Conservation (phyloP, 2,113 vertebrate species). For the Vulpes vulpes region DNA sequence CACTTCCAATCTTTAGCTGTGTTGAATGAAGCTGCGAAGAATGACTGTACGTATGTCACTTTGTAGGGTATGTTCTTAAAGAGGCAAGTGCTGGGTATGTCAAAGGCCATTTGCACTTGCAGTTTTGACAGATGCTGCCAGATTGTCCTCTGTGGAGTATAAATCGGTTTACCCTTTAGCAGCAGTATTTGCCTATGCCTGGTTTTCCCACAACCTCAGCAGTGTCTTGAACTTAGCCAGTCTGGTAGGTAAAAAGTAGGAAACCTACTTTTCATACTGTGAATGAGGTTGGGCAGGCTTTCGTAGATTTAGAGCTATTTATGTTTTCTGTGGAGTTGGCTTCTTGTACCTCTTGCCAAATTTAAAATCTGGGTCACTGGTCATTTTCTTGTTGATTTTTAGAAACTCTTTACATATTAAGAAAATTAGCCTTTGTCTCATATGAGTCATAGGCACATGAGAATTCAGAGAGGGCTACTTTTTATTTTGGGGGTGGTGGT, state of each 20-base stretch:
- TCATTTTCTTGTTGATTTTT: constrained; percentile 7
- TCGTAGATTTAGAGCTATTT: not conserved
- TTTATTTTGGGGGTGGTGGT: not conserved
- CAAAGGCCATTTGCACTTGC: not conserved
- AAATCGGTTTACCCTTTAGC: not conserved
- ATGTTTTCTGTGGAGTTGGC: not conserved
- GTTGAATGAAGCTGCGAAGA: not conserved
- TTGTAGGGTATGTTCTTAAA: not conserved
- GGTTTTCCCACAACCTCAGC: not conserved
- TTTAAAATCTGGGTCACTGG: not conserved
- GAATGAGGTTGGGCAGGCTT: not conserved
- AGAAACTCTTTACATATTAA: constrained; percentile 29
- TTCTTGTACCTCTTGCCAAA: not conserved
- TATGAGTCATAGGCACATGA: not conserved
- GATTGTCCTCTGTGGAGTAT: not conserved
- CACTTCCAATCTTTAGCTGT: not conserved
- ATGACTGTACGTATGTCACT: not conserved
- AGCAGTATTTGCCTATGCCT: not conserved
- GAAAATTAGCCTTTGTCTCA: not conserved
- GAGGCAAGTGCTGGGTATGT: not conserved
- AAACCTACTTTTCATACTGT: not conserved
- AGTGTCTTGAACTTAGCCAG: rapidly evolving
- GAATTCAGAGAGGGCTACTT: not conserved
- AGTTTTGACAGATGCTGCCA: not conserved
- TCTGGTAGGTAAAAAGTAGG: too few species aligned